These are phyloP conservation scores for Arnoldichthys spilopterus DNA, from an alignment of 2,797 vertebrate genomes.

Conservation along the genomic window DNA sequence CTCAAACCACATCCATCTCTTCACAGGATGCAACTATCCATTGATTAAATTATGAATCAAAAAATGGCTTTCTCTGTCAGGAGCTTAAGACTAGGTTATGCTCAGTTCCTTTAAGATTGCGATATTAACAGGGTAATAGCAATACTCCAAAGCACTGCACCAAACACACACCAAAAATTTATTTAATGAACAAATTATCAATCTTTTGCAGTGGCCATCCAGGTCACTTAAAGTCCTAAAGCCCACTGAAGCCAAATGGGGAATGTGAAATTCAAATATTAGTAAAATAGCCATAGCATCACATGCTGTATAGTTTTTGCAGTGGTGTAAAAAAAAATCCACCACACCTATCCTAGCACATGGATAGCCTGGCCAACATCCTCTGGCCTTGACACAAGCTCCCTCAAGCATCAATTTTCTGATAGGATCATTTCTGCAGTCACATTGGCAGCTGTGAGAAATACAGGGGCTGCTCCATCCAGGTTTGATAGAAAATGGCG, in stretches of 20 bases:
- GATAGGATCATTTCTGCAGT: slow-evolving; percentile 54
- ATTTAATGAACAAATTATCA: background rate
- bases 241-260: background rate
- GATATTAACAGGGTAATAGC: too few relatives aligned
- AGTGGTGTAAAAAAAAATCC: background rate
- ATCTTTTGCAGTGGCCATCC: background rate
- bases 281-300: background rate
- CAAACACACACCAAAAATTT: background rate
- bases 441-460: slow-evolving; percentile 46
- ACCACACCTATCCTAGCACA: background rate
- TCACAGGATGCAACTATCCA: too few relatives aligned
- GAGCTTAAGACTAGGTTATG: too few relatives aligned
- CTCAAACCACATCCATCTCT: too few relatives aligned
- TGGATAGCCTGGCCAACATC: slow-evolving; percentile 31
- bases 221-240: background rate
- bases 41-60: too few relatives aligned
- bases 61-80: too few relatives aligned
- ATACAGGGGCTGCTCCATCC: slow-evolving; percentile 48
- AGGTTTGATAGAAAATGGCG: slow-evolving; percentile 46
- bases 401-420: slow-evolving; percentile 58
- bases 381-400: slow-evolving; percentile 42
- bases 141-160: background rate
- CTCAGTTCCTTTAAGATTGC: too few relatives aligned
- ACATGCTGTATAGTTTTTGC: background rate
- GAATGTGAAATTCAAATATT: background rate